Base-by-base conservation (phyloP, 2,888 invertebrate genomes). In the Aleiodes alternator region DNA sequence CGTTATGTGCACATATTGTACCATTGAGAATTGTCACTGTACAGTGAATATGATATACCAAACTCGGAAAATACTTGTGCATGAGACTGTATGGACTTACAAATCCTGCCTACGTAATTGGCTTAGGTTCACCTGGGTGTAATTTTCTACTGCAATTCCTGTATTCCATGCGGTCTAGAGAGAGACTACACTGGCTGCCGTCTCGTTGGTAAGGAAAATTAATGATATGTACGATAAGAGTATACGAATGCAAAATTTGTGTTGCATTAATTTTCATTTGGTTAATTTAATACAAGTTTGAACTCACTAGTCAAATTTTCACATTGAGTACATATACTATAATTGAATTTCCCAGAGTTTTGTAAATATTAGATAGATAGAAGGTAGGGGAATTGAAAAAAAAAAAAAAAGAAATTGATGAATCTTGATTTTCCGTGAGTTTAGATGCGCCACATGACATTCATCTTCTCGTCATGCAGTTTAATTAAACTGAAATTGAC, bases 91-190 rank as follows among this genome's bases (percentile, higher is more conserved):
- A 59, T 68, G 48, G 59, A 50, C 23, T 69, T 69, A 74, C 61
- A 61, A 74, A 69, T 69, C 61, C 61, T 38, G 69, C 14, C 29
- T 16, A 70, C 55, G 61, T 74, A 74, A 74, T 74, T 74, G 69
- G 38, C n/a, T 50, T 12, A 34, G 59, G 69, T 51, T 69, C 75
- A 66, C 66, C 8, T 16, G 75, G 75, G 75, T 66, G 71, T 75
- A 23, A 64, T 64, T 64, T 64, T 38, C 43, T 43, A 48, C 43
- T 38, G 43, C 16, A 43, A 64, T 64, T 64, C 9, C 4, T 14
- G 23, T 8, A 64, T 64, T 64, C 64, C 23, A 12, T 14, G 29
- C 1, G 64, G 64, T 64, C n/a, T 38, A 9, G 43, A 11, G 48
- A 23, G 48, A 23, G 23, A 1, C 1, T 64, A 48, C 29, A n/a